Evolutionary conservation across 2,888 invertebrate species (phyloP).

Genomic region (Hecatera dysodea): DNA sequence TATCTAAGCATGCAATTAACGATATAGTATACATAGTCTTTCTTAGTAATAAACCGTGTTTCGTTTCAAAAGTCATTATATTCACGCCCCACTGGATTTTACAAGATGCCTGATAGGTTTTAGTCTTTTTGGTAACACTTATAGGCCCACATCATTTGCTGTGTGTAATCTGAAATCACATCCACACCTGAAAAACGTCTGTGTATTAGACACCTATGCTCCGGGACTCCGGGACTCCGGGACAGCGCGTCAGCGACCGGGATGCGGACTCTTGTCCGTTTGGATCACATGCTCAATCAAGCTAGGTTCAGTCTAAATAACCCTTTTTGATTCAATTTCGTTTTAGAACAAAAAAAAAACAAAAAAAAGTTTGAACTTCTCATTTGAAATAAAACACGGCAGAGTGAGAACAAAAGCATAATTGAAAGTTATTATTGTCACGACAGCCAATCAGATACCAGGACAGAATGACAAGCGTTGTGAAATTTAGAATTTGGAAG

Average conservation of each 20-base stretch:
- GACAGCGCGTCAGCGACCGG: slow-evolving; percentile 11
- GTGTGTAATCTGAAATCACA: slow-evolving; percentile 62
- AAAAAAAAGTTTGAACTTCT: slow-evolving; percentile 27
- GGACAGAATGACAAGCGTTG: slow-evolving; percentile 61
- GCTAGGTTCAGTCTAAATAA: slow-evolving; percentile 24
- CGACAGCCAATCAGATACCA: slow-evolving; percentile 67
- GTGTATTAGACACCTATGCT: slow-evolving; percentile 50
- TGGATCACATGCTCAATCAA: slow-evolving; percentile 45
- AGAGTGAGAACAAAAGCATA: slow-evolving; percentile 58
- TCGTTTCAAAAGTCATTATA: slow-evolving; percentile 62
- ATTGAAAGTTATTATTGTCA: slow-evolving; percentile 57
- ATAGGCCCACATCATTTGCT: slow-evolving; percentile 62
- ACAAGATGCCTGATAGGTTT: slow-evolving; percentile 57
- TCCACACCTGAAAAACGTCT: slow-evolving; percentile 62
- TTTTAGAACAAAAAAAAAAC: slow-evolving; percentile 37
- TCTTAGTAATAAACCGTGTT: slow-evolving; percentile 62
- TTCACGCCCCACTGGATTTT: slow-evolving; percentile 54
- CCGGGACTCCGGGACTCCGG: slow-evolving; percentile 26
- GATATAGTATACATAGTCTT: slow-evolving; percentile 59
- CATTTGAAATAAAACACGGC: slow-evolving; percentile 64
- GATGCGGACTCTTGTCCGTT: slow-evolving; percentile 16
- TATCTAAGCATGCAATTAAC: slow-evolving; percentile 71
- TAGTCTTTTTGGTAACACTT: slow-evolving; percentile 62
- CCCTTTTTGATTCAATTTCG: slow-evolving; percentile 23
- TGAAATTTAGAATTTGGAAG: slow-evolving; percentile 68